Percentiles rank a stretch among this genome's conserved stretches.
Conservation (phyloP, 2,888 invertebrate species). For the Eustalomyia histrio region DNA sequence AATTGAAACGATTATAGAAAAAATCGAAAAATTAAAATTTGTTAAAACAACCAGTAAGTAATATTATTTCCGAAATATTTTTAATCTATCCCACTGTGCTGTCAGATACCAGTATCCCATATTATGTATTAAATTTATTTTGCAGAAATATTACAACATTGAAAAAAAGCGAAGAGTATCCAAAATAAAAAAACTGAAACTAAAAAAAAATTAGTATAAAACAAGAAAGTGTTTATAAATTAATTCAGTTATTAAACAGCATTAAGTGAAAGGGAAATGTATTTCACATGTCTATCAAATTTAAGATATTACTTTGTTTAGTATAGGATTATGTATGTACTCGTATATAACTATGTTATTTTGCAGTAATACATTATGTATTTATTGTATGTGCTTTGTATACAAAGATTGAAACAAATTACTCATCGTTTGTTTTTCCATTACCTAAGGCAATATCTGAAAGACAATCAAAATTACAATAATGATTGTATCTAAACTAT, state of each 20-base stretch:
- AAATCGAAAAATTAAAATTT: too few species aligned
- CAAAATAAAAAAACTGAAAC: too few species aligned
- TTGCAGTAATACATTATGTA: neutral
- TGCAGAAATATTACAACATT: too few species aligned
- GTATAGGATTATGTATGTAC: neutral
- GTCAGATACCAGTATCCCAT: too few species aligned
- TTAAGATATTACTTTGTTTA: neutral
- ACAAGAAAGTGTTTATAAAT: constrained; percentile 12
- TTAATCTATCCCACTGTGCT: too few species aligned
- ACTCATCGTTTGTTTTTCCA: neutral
- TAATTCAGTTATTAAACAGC: constrained; percentile 1
- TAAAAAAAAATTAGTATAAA: neutral
- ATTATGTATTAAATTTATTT: too few species aligned
- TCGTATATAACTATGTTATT: too few species aligned
- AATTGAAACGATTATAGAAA: too few species aligned
- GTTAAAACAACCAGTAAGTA: too few species aligned
- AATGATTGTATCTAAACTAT: constrained; percentile 8
- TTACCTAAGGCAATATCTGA: neutral
- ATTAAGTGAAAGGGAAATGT: constrained; percentile 22
- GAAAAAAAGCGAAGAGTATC: too few species aligned
- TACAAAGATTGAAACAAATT: neutral
- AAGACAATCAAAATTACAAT: neutral
- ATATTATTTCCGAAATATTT: too few species aligned
- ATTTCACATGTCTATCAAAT: neutral
- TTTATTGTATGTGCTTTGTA: neutral